Percentiles rank a stretch among this genome's conserved stretches.
phyloP scores from a whole-genome alignment of 2,888 invertebrate genomes.

The Lithophane leautieri region DNA sequence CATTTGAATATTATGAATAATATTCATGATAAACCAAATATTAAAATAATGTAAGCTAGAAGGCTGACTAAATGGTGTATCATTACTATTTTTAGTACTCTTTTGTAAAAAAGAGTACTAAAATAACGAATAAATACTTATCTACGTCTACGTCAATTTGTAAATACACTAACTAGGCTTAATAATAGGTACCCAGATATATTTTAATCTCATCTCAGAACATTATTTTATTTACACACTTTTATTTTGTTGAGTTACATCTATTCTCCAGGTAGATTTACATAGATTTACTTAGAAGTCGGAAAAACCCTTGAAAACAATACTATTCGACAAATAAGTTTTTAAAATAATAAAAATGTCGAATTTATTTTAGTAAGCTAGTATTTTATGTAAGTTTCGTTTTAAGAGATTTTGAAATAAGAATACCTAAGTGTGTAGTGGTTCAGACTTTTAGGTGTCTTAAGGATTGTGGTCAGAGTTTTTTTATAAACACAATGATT shows the following conservation, averaged over 20 bases:
- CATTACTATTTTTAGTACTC: neutral
- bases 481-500: too few species aligned
- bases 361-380: too few species aligned
- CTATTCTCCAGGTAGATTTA: neutral
- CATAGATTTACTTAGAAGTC: neutral
- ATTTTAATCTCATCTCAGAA: neutral
- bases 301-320: neutral
- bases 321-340: conserved; percentile 3
- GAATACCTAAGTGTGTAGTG: too few species aligned
- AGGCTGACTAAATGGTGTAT: neutral
- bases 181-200: too few species aligned
- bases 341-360: neutral
- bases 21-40: conserved; percentile 4
- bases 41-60: neutral
- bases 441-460: too few species aligned
- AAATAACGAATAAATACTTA: conserved; percentile 1
- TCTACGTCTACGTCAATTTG: neutral
- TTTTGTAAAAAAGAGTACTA: neutral
- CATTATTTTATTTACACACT: neutral
- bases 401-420: too few species aligned
- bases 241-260: neutral
- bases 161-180: too few species aligned
- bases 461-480: too few species aligned
- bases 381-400: too few species aligned
- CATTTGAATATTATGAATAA: conserved; percentile 21